A percentile compares a stretch with the other conserved stretches of the same genome.
These are phyloP conservation scores for Lepus timidus DNA, from an alignment of 2,113 vertebrate species.

Conservation along the genomic window DNA sequence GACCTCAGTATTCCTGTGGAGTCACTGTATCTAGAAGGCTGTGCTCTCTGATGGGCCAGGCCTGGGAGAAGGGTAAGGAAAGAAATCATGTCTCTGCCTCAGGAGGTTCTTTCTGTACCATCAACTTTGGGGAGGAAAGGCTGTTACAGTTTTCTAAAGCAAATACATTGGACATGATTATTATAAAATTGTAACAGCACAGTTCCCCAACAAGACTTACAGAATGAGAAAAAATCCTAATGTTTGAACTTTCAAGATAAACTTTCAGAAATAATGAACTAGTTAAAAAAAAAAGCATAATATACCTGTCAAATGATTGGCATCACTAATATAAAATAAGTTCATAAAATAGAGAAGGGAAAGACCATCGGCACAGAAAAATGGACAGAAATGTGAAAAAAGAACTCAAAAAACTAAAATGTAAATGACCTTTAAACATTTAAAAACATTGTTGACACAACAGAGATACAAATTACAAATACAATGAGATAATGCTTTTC, in stretches of 20 bases:
- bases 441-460: not conserved
- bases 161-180: not conserved
- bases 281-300: not conserved
- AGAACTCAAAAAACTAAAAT: constrained; percentile 15
- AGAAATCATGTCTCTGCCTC: not conserved
- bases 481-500: not conserved
- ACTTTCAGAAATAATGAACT: not conserved
- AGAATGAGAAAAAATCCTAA: not conserved
- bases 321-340: not conserved
- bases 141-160: not conserved
- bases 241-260: not conserved
- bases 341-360: not conserved
- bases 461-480: not conserved
- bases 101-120: not conserved
- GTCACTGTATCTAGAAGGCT: not conserved
- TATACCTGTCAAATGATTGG: not conserved
- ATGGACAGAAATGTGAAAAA: not conserved
- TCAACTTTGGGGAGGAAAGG: not conserved
- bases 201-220: not conserved
- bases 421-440: not conserved
- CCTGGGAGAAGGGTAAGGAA: not conserved
- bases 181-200: not conserved
- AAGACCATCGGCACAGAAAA: not conserved
- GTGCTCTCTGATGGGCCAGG: not conserved
- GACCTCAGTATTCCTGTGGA: not conserved